Evolutionary conservation across 1,140 invertebrate species (phyloP), one percentile per base, ranked within the genome.

Genomic region (Drosophila lini): DNA sequence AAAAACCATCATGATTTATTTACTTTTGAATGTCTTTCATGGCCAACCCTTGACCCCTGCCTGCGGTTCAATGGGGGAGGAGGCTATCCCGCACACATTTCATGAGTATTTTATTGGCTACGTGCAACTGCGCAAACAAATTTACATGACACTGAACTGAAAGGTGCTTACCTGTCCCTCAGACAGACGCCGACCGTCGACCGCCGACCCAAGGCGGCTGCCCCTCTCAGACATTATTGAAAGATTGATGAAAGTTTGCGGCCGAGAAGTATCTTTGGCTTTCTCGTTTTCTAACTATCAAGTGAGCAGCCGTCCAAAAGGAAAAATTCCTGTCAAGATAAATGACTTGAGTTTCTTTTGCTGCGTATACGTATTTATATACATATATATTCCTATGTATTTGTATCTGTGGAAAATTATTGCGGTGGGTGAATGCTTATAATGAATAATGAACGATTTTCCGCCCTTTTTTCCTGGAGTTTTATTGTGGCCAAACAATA

Each of bases 361-460:
- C 25, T 68, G 40, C 62, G 36, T 36, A 52, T 50, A 45, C 45
- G 61, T n/a, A n/a, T n/a, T n/a, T n/a, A n/a, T n/a, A n/a, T n/a
- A 19, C 10, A 15, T 22, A 19, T 36, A 34, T 6, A 25, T 40
- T 36, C 16, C 0, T 7, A 10, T 15, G 32, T 22, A 22, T 53
- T 34, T 31, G n/a, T 16, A 76, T 68, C 61, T 63, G 69, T 50
- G 53, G 53, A 80, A 82, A 86, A 78, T 86, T 86, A 88, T 86
- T 86, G 83, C 83, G 73, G 80, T 80, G 83, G 47, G 55, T 73
- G 63, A 74, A 74, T 74, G 82, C 82, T 86, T 86, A 86, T 86
- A 86, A 86, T 86, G 82, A 86, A 86, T 86, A 86, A 86, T 86
- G 79, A 86, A 86, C 78, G 79, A 88, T 82, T 79, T 82, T 81